Conservation (phyloP, 2,113 vertebrate genomes). For the Leptosomus discolor region DNA sequence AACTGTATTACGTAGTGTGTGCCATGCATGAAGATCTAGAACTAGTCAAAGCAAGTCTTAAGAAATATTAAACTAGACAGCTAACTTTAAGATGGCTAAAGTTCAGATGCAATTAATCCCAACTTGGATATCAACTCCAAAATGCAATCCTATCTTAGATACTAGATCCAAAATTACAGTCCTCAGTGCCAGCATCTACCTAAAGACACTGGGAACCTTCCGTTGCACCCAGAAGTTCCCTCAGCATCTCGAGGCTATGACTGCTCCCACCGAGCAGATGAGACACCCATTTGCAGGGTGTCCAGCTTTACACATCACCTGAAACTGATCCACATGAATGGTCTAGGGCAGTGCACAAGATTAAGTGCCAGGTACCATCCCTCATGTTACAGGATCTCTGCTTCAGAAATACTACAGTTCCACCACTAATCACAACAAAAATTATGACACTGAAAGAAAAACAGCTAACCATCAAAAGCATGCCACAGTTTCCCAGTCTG, state of each 20-base stretch:
- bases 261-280: fast-evolving
- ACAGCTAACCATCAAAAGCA: not conserved
- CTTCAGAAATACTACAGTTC: not conserved
- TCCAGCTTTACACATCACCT: not conserved
- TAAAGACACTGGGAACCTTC: not conserved
- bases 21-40: not conserved
- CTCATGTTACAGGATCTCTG: not conserved
- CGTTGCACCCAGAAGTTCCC: not conserved
- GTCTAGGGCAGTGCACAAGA: not conserved
- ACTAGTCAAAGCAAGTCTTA: not conserved
- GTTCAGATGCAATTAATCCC: not conserved
- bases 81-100: not conserved
- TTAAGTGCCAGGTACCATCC: no score
- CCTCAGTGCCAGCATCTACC: not conserved
- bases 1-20: not conserved
- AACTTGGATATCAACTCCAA: not conserved
- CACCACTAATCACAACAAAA: not conserved
- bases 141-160: not conserved
- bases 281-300: not conserved
- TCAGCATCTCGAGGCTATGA: not conserved
- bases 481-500: fast-evolving
- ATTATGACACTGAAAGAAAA: not conserved
- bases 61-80: not conserved
- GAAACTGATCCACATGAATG: not conserved
- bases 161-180: not conserved